Evolutionary conservation across 2,113 vertebrate species (phyloP), one percentile per base, ranked within the genome.

Genomic region (Xiphorhynchus elegans): DNA sequence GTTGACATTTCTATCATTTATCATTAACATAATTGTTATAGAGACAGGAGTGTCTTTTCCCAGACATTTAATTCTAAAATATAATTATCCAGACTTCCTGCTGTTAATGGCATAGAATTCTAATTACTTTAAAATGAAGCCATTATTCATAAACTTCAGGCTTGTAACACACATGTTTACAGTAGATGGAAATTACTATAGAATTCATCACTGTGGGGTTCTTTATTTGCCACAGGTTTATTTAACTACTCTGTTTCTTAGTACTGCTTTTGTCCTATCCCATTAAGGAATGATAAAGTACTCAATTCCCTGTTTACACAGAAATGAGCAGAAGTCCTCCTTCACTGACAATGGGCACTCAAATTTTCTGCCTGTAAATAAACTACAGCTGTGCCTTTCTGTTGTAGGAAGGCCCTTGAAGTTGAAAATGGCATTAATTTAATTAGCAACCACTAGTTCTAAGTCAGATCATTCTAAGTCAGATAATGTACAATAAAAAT

Each of bases 71-170:
- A 96, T 98, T 97, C 96, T 96, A 91, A 97, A 98, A 97, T 96
- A 97, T 95, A 98, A 98, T 98, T 98, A 98, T 97, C 93, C 87
- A 96, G 95, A 94, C 90, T 97, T 97, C 96, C 97, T 96, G 90
- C 95, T 97, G 97, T 95, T 98, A 98, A 97, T 97, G 92, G 69
- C 85, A 97, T 46, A 95, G 95, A 96, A 97, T 97, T 90, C 96
- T 98, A 98, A 98, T 98, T 98, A 97, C 96, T 97, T 97, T 84
- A 96, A 97, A 98, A 98, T 98, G 90, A 98, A 97, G 56, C 35
- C 64, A 98, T 98, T 97, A 97, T 97, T 98, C 97, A 98, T 96
- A 97, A 97, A 97, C 60, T 86, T 95, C 80, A 68, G 81, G 70
- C 24, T 92, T 96, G 74, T 79, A 90, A 84, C 89, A 97, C 44